These are phyloP conservation scores for Cremastinae sp. DNA, from an alignment of 2,888 invertebrate species.

Conservation along the genomic window DNA sequence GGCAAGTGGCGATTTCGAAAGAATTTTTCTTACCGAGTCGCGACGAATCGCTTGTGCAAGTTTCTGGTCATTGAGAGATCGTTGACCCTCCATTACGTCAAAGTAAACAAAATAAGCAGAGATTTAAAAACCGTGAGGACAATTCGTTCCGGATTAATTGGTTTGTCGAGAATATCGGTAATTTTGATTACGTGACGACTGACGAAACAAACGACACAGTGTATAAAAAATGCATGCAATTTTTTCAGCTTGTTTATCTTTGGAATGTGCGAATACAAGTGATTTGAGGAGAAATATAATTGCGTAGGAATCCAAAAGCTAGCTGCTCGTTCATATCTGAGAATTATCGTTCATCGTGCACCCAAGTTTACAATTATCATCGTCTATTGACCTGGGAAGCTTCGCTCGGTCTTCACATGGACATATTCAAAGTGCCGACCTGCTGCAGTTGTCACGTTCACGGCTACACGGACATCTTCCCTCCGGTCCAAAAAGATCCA, in stretches of 20 bases:
- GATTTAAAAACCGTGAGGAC: neutral
- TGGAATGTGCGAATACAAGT: no score
- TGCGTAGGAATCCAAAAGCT: slow-evolving; percentile 85
- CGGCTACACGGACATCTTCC: slow-evolving; percentile 87
- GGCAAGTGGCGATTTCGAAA: slow-evolving; percentile 5
- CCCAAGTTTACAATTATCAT: slow-evolving; percentile 92
- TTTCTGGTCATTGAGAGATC: neutral
- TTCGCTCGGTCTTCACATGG: slow-evolving; percentile 89
- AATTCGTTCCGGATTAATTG: slow-evolving; percentile 44
- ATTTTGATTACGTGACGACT: slow-evolving; percentile 42
- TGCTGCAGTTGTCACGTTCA: slow-evolving; percentile 92
- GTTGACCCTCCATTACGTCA: neutral
- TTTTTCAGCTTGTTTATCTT: slow-evolving; percentile 19
- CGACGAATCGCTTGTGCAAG: neutral
- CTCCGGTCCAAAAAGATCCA: slow-evolving; percentile 83
- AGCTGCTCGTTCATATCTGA: slow-evolving; percentile 90
- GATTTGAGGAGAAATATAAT: slow-evolving; percentile 62
- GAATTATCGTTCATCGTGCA: slow-evolving; percentile 90
- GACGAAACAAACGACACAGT: slow-evolving; percentile 28
- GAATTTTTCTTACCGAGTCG: no score
- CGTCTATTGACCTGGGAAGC: slow-evolving; percentile 91
- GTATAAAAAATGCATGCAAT: neutral
- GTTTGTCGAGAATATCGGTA: slow-evolving; percentile 27
- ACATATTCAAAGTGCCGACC: slow-evolving; percentile 91
- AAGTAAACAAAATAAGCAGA: neutral